Base-by-base conservation (phyloP, 2,113 vertebrate species). In the Caranx melampygus region DNA sequence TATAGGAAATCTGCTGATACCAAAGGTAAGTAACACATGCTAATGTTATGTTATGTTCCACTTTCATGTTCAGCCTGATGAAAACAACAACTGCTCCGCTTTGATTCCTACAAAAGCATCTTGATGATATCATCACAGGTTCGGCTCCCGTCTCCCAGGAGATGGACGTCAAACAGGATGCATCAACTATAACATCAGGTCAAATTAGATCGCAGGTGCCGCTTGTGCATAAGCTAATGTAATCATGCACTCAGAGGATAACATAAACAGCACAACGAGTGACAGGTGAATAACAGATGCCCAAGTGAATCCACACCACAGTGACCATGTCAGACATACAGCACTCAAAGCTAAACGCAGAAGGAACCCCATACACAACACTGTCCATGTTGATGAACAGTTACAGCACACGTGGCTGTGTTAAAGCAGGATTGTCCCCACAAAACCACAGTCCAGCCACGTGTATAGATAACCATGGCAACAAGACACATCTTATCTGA, bases 111-210 rank as follows among this genome's bases (percentile, higher is more conserved):
- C 18, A 52, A 58, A 57, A 65, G 67, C 18, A 8, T 83, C 61
- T 79, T 85, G 78, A 87, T 75, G 81, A 72, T 68, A 75, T 69
- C 61, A 79, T 82, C 78, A 80, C 75, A 87, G 70, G 63, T 87
- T 81, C 74, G 57, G 70, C 20, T 74, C 75, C 75, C 5, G 1
- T 75, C 67, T 90, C 83, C 81, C 75, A 44, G 51, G 71, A 84
- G 77, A 86, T 67, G n/a, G 54, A 82, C 31, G 1, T 47, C 61
- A 55, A 81, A 54, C 72, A 67, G 57, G 73, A 63, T 26, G 79
- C 60, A 79, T 90, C 76, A 86, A 81, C 88, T 71, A 70, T 83
- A 72, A 70, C 58, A 40, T 81, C 71, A 70, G 12, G 33, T 78
- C 61, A 72, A 69, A 88, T 79, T 61, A 75, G 74, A 79, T 71